Conservation (phyloP, 1,140 invertebrate genomes). For the Caenorhabditis briggsae region DNA sequence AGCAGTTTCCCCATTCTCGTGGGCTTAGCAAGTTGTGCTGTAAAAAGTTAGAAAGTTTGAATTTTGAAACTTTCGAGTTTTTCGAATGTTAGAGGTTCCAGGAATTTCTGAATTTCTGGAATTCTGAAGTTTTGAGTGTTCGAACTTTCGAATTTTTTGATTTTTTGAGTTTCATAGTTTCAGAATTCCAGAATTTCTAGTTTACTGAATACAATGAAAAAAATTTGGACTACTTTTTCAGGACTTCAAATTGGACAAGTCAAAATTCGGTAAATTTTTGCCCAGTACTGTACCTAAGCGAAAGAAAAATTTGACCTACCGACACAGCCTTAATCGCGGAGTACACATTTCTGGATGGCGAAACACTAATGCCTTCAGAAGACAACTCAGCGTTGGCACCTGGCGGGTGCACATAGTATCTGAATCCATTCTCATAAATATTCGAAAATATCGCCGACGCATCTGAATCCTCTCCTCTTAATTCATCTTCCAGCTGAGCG, state of each 20-base stretch:
- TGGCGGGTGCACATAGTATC: conserved; percentile 44
- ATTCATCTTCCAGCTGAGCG: conserved; percentile 52
- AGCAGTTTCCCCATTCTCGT: conserved; percentile 47
- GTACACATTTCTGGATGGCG: conserved; percentile 12
- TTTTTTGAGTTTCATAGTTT: too few relatives aligned
- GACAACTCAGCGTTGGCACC: conserved; percentile 20
- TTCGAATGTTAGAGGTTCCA: too few relatives aligned
- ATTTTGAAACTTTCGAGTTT: too few relatives aligned
- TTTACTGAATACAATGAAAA: too few relatives aligned
- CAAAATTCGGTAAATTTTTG: too few relatives aligned
- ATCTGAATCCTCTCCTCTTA: conserved; percentile 28
- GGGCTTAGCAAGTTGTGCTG: conserved; percentile 27
- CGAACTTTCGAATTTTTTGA: background rate
- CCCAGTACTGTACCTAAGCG: too few relatives aligned
- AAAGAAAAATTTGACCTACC: background rate
- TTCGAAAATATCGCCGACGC: conserved; percentile 30
- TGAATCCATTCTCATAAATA: conserved; percentile 53
- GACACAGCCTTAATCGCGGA: conserved; percentile 35
- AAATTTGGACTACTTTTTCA: too few relatives aligned
- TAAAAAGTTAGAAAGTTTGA: too few relatives aligned
- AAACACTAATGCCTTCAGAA: conserved; percentile 48
- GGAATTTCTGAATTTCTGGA: too few relatives aligned
- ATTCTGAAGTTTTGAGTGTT: too few relatives aligned
- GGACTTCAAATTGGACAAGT: too few relatives aligned
- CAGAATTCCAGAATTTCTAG: too few relatives aligned